These are phyloP conservation scores for Coenonympha arcania DNA, from an alignment of 2,888 invertebrate species.

Conservation along the genomic window DNA sequence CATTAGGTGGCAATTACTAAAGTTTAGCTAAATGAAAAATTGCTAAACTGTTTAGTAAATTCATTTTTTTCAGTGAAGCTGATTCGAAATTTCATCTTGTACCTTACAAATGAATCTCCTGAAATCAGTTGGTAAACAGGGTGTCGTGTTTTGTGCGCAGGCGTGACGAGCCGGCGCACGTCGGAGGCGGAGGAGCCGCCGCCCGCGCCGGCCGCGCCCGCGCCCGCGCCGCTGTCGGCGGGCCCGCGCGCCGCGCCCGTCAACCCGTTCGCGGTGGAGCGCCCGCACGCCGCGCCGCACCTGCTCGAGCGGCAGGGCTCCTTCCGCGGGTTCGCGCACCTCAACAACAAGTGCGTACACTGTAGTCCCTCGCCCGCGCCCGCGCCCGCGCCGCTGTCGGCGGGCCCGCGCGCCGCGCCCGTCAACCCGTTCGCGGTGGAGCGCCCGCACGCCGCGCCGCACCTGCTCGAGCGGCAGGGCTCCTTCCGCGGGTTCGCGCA, in stretches of 20 bases:
- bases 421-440: conserved; percentile 96
- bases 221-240: conserved; percentile 30
- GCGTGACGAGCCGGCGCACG: conserved; percentile 52
- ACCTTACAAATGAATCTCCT: too few species aligned
- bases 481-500: conserved; percentile 94
- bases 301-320: conserved; percentile 97
- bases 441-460: conserved; percentile 95
- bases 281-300: conserved; percentile 65
- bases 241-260: too few species aligned
- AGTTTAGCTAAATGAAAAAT: too few species aligned
- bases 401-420: too few species aligned
- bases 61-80: too few species aligned
- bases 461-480: conserved; percentile 95
- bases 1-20: too few species aligned
- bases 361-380: too few species aligned
- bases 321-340: conserved; percentile 90
- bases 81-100: too few species aligned
- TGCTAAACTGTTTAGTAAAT: too few species aligned
- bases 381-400: too few species aligned
- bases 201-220: conserved; percentile 16
- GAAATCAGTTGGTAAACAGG: too few species aligned
- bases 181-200: conserved; percentile 51
- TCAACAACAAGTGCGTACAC: conserved; percentile 74
- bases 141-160: conserved; percentile 32
- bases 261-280: conserved; percentile 94